Evolutionary conservation across 2,797 vertebrate species (phyloP), one percentile per base, ranked within the genome.

Genomic region (Melanotaenia boesemani): DNA sequence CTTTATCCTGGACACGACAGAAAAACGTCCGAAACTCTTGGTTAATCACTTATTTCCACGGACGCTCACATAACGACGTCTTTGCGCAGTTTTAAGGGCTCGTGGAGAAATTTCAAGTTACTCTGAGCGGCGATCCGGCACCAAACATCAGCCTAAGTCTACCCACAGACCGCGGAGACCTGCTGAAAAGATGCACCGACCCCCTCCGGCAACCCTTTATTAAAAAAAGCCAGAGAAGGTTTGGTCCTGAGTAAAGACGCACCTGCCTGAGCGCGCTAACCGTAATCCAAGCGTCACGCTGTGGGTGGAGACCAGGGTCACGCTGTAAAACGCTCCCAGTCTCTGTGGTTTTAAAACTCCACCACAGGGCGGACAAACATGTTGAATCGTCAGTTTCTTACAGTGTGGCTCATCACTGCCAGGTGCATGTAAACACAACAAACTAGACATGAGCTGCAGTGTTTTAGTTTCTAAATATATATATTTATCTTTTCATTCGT

Each of bases 271-370:
- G 39, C 12, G 46, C 46, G 41, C 72, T 10, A 28, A 59, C 64
- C 57, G 63, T 88, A 90, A 91, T 90, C 88, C 84, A 48, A 16
- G 73, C 18, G 69, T 69, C 74, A 52, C 63, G 8, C 58, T 37
- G 88, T 73, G 89, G 92, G 92, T 16, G 92, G 91, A 84, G 89
- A 84, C 56, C 66, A 2, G 44, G 5, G 1, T n/a, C 62, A 67
- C 86, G 2, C 86, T 85, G 77, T 15, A 80, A 80, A 37, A 63
- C 76, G 68, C 4, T 30, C 5, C 28, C 30, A 0, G 1, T 1
- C 13, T 0, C 0, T 0, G 12, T 22, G 2, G 13, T 1, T 30
- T 65, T 15, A 20, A 36, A 24, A 34, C 20, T 2, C 0, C 6
- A 5, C 0, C 32, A 0, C 0, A 6, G 12, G 2, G 1, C 1